These are phyloP conservation scores for Fragum fragum DNA, from an alignment of 2,888 invertebrate genomes.

Conservation along the genomic window DNA sequence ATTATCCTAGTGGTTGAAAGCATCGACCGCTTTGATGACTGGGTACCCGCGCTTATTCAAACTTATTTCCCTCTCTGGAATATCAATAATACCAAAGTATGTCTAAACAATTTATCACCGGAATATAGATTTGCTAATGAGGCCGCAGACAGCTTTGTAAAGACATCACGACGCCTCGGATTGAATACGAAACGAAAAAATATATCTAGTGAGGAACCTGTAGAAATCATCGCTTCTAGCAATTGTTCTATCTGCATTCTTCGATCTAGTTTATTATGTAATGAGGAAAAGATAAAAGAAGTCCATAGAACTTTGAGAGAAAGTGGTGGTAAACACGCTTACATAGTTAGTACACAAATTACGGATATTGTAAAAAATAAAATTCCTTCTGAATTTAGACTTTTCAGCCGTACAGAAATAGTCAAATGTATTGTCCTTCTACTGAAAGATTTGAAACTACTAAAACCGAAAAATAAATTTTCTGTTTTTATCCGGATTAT, in stretches of 20 bases:
- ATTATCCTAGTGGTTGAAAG: background rate
- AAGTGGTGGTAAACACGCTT: background rate
- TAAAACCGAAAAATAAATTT: no score
- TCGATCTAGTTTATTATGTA: background rate
- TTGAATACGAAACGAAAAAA: background rate
- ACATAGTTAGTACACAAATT: background rate
- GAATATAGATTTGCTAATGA: background rate
- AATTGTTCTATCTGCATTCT: background rate
- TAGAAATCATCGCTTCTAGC: background rate
- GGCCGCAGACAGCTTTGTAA: background rate
- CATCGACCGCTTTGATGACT: background rate
- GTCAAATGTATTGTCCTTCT: background rate
- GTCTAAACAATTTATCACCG: background rate
- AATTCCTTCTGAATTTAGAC: background rate
- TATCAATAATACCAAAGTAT: background rate
- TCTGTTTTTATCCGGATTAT: no score
- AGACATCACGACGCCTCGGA: background rate
- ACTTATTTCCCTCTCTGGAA: background rate
- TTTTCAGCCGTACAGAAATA: background rate
- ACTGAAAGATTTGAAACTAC: background rate
- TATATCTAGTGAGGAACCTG: background rate
- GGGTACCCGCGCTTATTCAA: background rate
- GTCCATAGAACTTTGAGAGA: background rate
- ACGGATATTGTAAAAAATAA: background rate
- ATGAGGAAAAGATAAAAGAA: background rate